Percentiles rank a stretch among this genome's conserved stretches.
phyloP scores from a whole-genome alignment of 2,888 invertebrate species.

The Cephus pulcher region DNA sequence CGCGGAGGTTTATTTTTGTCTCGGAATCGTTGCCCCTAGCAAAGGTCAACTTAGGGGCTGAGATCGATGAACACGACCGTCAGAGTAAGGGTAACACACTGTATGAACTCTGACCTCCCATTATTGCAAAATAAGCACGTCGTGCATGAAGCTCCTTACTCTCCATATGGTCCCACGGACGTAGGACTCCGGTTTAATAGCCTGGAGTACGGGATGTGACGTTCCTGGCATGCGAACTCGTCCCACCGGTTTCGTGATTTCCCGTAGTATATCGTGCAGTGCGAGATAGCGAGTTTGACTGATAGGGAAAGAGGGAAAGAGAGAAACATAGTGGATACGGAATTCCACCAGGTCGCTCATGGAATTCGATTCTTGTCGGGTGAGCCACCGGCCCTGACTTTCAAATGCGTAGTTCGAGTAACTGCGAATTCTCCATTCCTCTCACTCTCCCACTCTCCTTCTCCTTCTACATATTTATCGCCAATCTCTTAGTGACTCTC shows the following conservation, averaged over 20 bases:
- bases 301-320: background rate
- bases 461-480: background rate
- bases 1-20: background rate
- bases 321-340: background rate
- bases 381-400: constrained; percentile 6
- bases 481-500: background rate
- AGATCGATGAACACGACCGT: background rate
- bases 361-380: background rate
- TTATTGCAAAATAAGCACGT: background rate
- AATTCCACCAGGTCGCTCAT: background rate
- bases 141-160: background rate
- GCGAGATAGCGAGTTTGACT: background rate
- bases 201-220: constrained; percentile 2
- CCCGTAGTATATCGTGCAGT: background rate
- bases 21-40: background rate
- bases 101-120: background rate
- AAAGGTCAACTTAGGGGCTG: background rate
- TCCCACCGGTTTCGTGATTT: constrained; percentile 1
- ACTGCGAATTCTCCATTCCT: background rate
- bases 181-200: constrained; percentile 1
- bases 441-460: background rate
- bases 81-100: background rate
- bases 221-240: constrained; percentile 7
- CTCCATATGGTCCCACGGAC: background rate
- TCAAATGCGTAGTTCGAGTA: constrained; percentile 1